Evolutionary conservation across 2,888 invertebrate genomes (phyloP).

Genomic region (Poecilobothrus nobilitatus): DNA sequence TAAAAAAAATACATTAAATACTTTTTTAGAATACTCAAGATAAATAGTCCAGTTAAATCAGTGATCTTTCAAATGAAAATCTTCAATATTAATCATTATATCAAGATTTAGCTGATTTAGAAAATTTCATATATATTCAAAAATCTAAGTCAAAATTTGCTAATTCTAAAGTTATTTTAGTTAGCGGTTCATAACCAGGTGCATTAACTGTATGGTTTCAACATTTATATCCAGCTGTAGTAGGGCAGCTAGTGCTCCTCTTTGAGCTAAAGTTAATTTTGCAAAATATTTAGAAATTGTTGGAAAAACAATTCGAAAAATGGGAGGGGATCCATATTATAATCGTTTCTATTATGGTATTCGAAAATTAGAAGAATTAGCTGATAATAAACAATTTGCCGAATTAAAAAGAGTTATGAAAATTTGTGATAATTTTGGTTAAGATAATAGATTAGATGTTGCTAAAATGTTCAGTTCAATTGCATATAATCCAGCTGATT

Average conservation of each 20-base stretch:
- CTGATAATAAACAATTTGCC: slow-evolving; percentile 21
- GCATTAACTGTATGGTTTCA: slow-evolving; percentile 62
- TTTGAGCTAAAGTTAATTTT: slow-evolving; percentile 55
- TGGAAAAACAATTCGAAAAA: slow-evolving; percentile 34
- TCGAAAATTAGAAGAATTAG: slow-evolving; percentile 25
- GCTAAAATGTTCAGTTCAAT: slow-evolving; percentile 31
- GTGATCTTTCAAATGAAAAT: slow-evolving; percentile 50
- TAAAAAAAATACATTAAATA: no score
- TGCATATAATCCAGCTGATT: slow-evolving; percentile 29
- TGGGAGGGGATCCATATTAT: slow-evolving; percentile 37
- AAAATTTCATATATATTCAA: slow-evolving; percentile 51
- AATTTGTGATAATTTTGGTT: slow-evolving; percentile 29
- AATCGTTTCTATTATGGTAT: slow-evolving; percentile 36
- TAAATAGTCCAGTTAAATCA: no score
- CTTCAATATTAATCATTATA: slow-evolving; percentile 54
- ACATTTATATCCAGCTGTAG: slow-evolving; percentile 55
- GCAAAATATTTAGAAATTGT: slow-evolving; percentile 27
- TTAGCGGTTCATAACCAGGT: slow-evolving; percentile 60
- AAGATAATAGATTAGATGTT: slow-evolving; percentile 24
- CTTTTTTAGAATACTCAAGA: no score
- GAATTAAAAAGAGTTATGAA: slow-evolving; percentile 26
- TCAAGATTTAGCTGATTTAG: slow-evolving; percentile 59
- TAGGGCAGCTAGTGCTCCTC: slow-evolving; percentile 59
- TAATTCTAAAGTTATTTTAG: slow-evolving; percentile 46
- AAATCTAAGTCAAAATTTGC: slow-evolving; percentile 37